phyloP scores from a whole-genome alignment of 2,113 vertebrate species.

The Connochaetes taurinus region DNA sequence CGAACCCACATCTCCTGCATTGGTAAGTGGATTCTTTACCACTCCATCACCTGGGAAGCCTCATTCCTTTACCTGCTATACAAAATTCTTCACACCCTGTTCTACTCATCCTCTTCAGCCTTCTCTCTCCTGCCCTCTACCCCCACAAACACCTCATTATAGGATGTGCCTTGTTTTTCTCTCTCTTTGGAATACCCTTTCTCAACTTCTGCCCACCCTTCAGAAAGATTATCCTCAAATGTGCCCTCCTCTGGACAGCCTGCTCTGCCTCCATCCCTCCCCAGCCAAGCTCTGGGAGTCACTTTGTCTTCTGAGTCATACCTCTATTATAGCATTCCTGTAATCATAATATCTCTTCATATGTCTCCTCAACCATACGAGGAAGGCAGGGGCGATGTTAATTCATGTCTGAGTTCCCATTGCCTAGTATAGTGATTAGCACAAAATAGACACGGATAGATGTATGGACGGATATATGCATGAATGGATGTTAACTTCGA shows the following conservation, averaged over 20 bases:
- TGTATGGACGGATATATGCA: neutral
- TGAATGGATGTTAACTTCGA: neutral
- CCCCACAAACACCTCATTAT: neutral
- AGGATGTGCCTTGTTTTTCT: neutral
- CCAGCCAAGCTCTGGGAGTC: neutral
- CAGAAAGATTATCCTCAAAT: constrained; percentile 25
- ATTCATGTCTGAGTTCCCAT: neutral
- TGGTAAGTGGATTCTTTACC: neutral
- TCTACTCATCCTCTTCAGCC: neutral
- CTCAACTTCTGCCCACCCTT: constrained; percentile 23
- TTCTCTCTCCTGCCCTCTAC: neutral
- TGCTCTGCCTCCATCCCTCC: neutral
- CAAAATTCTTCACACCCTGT: neutral
- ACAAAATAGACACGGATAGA: neutral
- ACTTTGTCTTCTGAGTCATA: constrained; percentile 40
- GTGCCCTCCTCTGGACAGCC: neutral
- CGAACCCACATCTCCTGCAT: neutral
- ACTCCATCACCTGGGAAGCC: neutral
- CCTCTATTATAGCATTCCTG: neutral
- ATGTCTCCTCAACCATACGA: neutral
- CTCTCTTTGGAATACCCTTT: neutral
- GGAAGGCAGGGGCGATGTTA: neutral
- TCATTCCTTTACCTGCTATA: neutral
- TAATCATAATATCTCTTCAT: neutral
- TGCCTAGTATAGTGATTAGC: neutral